Evolutionary conservation across 2,888 invertebrate genomes (phyloP).

Genomic region (Stenoptilia bipunctidactyla): DNA sequence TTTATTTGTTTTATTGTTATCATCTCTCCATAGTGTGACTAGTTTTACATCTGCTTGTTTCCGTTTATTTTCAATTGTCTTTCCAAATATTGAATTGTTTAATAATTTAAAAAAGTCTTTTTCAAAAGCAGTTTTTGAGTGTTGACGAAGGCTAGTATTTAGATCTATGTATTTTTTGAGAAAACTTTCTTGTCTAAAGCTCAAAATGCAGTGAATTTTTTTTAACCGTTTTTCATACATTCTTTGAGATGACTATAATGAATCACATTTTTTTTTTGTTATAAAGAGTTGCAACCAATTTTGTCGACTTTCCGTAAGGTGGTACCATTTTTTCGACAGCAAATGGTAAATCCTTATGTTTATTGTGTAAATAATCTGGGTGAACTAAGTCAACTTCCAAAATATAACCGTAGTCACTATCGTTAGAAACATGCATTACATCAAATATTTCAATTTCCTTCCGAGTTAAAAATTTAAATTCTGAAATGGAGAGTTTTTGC

Average conservation of each 20-base stretch:
- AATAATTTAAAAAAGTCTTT: slow-evolving; percentile 37
- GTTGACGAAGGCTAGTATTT: slow-evolving; percentile 24
- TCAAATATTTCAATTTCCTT: slow-evolving; percentile 10
- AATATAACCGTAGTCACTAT: slow-evolving; percentile 15
- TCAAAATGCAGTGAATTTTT: slow-evolving; percentile 15
- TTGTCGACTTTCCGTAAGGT: slow-evolving; percentile 6
- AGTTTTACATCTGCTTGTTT: slow-evolving; percentile 20
- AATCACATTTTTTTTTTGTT: slow-evolving; percentile 17
- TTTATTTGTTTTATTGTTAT: slow-evolving; percentile 7
- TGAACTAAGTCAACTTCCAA: slow-evolving; percentile 26
- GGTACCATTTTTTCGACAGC: slow-evolving; percentile 13
- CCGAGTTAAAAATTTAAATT: slow-evolving; percentile 22
- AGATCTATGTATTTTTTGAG: slow-evolving; percentile 32
- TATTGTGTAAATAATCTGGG: slow-evolving; percentile 19
- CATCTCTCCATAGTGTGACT: slow-evolving; percentile 2
- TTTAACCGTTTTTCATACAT: slow-evolving; percentile 16
- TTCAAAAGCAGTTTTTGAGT: slow-evolving; percentile 21
- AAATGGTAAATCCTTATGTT: slow-evolving; percentile 21
- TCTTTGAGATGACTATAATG: slow-evolving; percentile 21
- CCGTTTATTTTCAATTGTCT: too few species aligned
- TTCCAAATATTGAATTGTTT: slow-evolving; percentile 32
- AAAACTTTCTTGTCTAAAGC: slow-evolving; percentile 33
- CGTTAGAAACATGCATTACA: slow-evolving; percentile 10
- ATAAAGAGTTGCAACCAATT: slow-evolving; percentile 16
- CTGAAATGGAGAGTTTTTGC: slow-evolving; percentile 20